A percentile compares a stretch with the other conserved stretches of the same genome.
phyloP scores from a whole-genome alignment of 1,140 invertebrate species.

The Thaumetopoea pityocampa region DNA sequence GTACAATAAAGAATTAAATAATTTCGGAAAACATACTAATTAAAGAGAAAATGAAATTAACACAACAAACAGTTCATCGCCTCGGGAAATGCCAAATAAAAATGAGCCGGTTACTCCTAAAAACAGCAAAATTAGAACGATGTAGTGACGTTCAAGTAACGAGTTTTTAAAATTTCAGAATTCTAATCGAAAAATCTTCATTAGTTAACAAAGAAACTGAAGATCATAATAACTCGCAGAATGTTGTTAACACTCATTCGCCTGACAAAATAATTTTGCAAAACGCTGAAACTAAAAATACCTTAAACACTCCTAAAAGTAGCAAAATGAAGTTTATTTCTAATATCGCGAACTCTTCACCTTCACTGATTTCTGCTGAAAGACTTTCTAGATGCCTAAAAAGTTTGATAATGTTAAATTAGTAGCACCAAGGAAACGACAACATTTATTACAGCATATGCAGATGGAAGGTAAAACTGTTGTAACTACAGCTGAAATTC shows the following conservation, averaged over 20 bases:
- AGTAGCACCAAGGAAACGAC: conserved; percentile 39
- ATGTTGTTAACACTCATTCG: no score
- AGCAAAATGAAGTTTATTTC: conserved; percentile 18
- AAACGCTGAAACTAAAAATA: conserved; percentile 30
- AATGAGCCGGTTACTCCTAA: conserved; percentile 22
- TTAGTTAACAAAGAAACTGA: conserved; percentile 14
- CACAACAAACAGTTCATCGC: conserved; percentile 5
- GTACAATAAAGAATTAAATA: no score
- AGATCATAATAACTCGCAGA: conserved; percentile 13
- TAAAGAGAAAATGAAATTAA: conserved; percentile 20
- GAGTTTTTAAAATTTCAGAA: no score
- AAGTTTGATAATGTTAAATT: conserved; percentile 59
- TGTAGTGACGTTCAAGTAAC: conserved; percentile 61
- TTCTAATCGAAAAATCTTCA: no score
- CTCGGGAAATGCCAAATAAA: conserved; percentile 19
- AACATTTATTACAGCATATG: conserved; percentile 18
- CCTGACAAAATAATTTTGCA: no score
- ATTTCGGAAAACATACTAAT: conserved; percentile 48
- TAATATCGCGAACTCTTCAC: conserved; percentile 41
- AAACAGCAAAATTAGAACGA: conserved; percentile 39
- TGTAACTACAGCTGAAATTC: no score
- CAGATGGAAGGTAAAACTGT: background rate
- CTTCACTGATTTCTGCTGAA: conserved; percentile 38
- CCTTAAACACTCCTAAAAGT: conserved; percentile 32
- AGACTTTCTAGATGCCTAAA: conserved; percentile 65